phyloP scores from a whole-genome alignment of 2,797 vertebrate species.

The Cottoperca gobio region DNA sequence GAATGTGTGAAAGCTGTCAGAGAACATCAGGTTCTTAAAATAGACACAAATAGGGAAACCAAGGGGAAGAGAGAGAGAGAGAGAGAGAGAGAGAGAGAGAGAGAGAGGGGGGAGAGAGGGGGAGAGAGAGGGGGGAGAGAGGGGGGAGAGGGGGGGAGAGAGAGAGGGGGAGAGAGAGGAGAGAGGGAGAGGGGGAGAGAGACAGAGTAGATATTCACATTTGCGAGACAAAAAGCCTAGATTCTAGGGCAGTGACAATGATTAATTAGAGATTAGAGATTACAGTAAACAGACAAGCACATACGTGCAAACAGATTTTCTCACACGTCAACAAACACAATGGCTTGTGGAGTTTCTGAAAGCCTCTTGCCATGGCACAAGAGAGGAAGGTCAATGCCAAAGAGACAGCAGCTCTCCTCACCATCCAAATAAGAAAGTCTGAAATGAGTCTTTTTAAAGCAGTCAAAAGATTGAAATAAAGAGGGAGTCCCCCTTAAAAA shows the following conservation, averaged over 20 bases:
- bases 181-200: conserved; percentile 10
- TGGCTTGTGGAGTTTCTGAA: conserved; percentile 17
- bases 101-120: too few relatives aligned
- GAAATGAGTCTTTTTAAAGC: too few relatives aligned
- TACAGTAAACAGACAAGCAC: conserved; percentile 41
- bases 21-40: conserved; percentile 79
- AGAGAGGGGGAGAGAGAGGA: conserved; percentile 8
- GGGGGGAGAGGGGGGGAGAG: conserved; percentile 35
- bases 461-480: too few relatives aligned
- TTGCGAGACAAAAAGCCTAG: conserved; percentile 56
- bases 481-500: too few relatives aligned
- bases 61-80: conserved; percentile 41
- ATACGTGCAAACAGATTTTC: background rate
- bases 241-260: conserved; percentile 62
- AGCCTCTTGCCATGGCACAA: conserved; percentile 11
- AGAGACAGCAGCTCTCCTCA: background rate
- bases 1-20: conserved; percentile 79
- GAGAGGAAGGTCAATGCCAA: conserved; percentile 24
- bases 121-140: conserved; percentile 6
- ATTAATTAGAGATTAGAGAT: conserved; percentile 74
- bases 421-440: background rate
- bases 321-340: conserved; percentile 13
- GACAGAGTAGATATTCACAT: conserved; percentile 45
- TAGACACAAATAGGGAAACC: too few relatives aligned
- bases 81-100: conserved; percentile 10